Conservation (phyloP, 2,797 vertebrate genomes). For the Jordanella pulchra region DNA sequence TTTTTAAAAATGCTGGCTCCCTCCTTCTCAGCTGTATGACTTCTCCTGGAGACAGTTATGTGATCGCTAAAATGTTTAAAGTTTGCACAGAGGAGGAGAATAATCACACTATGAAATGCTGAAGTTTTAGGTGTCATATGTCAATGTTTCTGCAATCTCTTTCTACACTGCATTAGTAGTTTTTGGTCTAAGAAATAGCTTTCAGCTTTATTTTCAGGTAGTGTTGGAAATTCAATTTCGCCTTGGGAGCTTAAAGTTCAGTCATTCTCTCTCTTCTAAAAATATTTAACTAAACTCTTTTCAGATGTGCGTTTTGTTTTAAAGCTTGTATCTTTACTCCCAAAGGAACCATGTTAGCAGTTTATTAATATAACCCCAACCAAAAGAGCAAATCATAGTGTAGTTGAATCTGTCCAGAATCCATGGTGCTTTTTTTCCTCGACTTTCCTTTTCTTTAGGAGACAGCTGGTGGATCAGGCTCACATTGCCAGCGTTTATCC, state of each 20-base stretch:
- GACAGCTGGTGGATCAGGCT: constrained; percentile 48
- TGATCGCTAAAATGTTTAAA: constrained; percentile 47
- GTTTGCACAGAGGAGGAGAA: constrained; percentile 29
- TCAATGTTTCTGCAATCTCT: constrained; percentile 36
- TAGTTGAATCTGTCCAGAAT: constrained; percentile 24
- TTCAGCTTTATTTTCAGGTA: constrained; percentile 55
- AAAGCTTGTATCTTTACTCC: constrained; percentile 20
- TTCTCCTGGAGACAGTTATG: constrained; percentile 56
- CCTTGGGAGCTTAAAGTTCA: constrained; percentile 39
- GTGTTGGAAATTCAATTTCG: constrained; percentile 47
- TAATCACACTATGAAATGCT: constrained; percentile 11
- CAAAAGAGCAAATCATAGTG: constrained; percentile 5
- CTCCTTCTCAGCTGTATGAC: constrained; percentile 24
- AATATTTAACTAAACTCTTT: constrained; percentile 37
- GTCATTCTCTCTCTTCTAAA: constrained; percentile 33
- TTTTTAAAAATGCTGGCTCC: constrained; percentile 34
- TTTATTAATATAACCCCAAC: constrained; percentile 26
- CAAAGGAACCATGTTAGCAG: constrained; percentile 35
- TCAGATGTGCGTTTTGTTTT: constrained; percentile 36
- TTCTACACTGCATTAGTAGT: constrained; percentile 10
- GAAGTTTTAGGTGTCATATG: constrained; percentile 19
- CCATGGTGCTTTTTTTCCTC: constrained; percentile 6
- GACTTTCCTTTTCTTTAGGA: constrained; percentile 22
- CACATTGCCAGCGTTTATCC: constrained; percentile 39
- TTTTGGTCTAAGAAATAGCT: constrained; percentile 34